Conservation (phyloP, 2,797 vertebrate genomes). For the Furcifer pardalis region DNA sequence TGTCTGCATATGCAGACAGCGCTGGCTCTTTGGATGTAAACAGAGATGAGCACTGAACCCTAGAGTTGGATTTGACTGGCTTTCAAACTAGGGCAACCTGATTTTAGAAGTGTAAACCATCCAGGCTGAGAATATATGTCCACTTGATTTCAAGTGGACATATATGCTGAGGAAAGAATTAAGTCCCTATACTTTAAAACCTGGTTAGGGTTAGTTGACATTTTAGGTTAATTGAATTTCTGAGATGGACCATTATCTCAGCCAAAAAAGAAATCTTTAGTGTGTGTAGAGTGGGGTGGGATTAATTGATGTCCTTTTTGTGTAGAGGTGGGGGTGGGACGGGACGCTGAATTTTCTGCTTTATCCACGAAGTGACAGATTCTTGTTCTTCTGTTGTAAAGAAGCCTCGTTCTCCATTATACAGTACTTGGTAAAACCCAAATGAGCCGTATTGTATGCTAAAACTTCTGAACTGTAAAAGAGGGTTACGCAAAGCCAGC, state of each 20-base stretch:
- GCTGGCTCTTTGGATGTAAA: too few species aligned
- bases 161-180: neutral
- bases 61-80: too few species aligned
- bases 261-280: neutral
- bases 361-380: too few species aligned
- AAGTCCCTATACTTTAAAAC: neutral
- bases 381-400: too few species aligned
- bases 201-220: neutral
- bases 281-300: too few species aligned
- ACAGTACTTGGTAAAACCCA: neutral
- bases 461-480: neutral
- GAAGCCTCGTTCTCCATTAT: neutral
- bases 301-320: neutral
- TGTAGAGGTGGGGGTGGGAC: neutral
- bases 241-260: neutral
- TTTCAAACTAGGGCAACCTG: too few species aligned
- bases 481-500: neutral
- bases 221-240: neutral
- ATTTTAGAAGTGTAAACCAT: too few species aligned
- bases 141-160: neutral
- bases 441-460: neutral
- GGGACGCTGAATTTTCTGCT: neutral
- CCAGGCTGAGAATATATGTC: too few species aligned
- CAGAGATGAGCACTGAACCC: too few species aligned
- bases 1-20: too few species aligned